phyloP scores from a whole-genome alignment of 2,888 invertebrate genomes.

The Pseudococcus jackbeardsleyi region DNA sequence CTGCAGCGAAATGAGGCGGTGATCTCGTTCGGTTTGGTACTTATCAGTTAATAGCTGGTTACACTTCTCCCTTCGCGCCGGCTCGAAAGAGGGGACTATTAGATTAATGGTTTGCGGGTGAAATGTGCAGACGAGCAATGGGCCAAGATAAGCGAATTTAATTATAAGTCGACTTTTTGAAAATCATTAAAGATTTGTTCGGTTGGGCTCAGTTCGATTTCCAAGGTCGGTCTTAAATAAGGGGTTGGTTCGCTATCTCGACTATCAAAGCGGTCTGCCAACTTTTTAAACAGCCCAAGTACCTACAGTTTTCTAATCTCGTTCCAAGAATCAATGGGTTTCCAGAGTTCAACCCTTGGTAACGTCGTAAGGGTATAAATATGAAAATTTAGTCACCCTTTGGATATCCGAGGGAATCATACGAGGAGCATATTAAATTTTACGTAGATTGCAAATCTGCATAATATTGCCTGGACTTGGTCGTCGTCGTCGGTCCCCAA shows the following conservation, averaged over 20 bases:
- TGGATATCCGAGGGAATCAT: background rate
- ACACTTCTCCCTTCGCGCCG: conserved; percentile 3
- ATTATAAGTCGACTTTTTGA: conserved; percentile 40
- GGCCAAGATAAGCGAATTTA: conserved; percentile 22
- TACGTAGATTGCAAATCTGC: background rate
- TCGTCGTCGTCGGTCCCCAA: background rate
- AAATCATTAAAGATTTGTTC: conserved; percentile 43
- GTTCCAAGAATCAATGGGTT: background rate
- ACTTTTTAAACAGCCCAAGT: background rate
- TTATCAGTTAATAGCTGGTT: conserved; percentile 54
- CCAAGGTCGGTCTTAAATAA: background rate
- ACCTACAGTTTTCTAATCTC: background rate
- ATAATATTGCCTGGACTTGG: background rate
- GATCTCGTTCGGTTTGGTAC: background rate
- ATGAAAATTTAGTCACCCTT: conserved; percentile 23
- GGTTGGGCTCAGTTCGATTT: background rate
- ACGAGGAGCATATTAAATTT: background rate
- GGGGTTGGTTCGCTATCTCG: background rate
- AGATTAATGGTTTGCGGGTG: conserved; percentile 49
- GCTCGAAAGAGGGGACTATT: background rate
- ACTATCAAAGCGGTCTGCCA: background rate
- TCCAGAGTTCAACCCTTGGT: background rate
- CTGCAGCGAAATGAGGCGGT: background rate
- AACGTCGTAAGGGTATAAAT: background rate
- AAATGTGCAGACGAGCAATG: conserved; percentile 11